Evolutionary conservation across 2,888 invertebrate genomes (phyloP), one percentile per base, ranked within the genome.

Genomic region (Acanthosepion lycidas): DNA sequence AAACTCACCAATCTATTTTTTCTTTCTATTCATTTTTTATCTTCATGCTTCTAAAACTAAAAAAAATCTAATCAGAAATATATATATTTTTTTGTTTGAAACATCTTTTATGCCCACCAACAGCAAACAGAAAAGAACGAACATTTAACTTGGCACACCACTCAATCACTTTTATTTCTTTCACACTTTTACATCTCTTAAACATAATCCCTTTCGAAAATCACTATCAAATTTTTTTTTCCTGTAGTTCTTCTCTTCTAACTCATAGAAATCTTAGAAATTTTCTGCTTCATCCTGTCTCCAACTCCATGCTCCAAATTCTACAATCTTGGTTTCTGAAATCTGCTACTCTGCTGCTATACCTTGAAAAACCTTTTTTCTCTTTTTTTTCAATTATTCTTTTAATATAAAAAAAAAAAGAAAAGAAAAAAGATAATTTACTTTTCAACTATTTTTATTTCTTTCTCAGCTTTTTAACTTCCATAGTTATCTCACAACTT

Each of bases 261-360:
- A 4, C 78, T 15, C n/a, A 15, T 33, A n/a, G 78, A 15, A 78
- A 78, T 78, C n/a, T n/a, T 78, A 78, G 78, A 78, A 93, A 51
- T 93, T 53, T 93, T 93, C 51, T 93, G 93, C 51, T 93, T 93
- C 93, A 93, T 53, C 49, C 93, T 51, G 51, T 93, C 93, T 93
- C 53, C 93, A 93, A 93, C 93, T 93, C 93, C 51, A 93, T 51
- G 51, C 93, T 93, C 93, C 93, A 93, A 93, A 93, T n/a, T 53
- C 53, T 93, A 20, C 93, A 93, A 93, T 53, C 53, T 93, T 51
- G 51, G 53, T 53, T 93, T 93, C 93, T 93, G 93, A 93, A 93
- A 49, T 93, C 93, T 93, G 28, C 93, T 93, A 93, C 93, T 93
- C 93, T 93, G 93, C 93, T 93, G 93, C 93, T 93, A 51, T 93